Conservation (phyloP, 2,888 invertebrate genomes). For the Copidosoma aretas region DNA sequence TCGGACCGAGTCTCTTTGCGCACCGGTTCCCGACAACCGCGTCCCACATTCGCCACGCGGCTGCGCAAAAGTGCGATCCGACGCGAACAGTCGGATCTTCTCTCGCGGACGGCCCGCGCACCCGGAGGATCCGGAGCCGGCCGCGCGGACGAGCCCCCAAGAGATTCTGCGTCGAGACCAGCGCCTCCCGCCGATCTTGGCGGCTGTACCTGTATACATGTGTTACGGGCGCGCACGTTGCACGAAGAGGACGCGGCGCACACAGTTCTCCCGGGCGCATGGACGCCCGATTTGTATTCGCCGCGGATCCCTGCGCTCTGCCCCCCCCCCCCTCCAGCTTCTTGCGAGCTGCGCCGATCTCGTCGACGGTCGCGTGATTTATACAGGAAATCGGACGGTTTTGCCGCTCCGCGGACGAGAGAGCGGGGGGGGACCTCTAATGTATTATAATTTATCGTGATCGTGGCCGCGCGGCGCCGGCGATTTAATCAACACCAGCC, state of each 20-base stretch:
- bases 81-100: no score
- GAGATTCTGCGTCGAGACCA: not conserved
- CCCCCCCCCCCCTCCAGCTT: conserved; percentile 18
- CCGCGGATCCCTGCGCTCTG: not conserved
- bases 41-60: no score
- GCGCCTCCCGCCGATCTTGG: no score
- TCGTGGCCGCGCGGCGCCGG: conserved; percentile 9
- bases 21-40: no score
- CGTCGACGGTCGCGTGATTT: not conserved
- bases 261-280: not conserved
- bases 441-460: conserved; percentile 36
- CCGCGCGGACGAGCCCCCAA: no score
- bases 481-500: conserved; percentile 27
- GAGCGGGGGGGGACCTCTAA: conserved; percentile 38
- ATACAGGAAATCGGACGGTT: not conserved
- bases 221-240: no score
- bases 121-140: no score
- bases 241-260: no score
- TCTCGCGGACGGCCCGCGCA: no score
- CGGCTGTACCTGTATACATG: no score
- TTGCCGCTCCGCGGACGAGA: conserved; percentile 13
- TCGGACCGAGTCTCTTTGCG: no score
- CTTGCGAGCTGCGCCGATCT: conserved; percentile 12
- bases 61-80: no score
- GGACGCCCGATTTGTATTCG: conserved; percentile 29